Conservation (phyloP, 2,888 invertebrate species). For the Archaeoteleia sp. region DNA sequence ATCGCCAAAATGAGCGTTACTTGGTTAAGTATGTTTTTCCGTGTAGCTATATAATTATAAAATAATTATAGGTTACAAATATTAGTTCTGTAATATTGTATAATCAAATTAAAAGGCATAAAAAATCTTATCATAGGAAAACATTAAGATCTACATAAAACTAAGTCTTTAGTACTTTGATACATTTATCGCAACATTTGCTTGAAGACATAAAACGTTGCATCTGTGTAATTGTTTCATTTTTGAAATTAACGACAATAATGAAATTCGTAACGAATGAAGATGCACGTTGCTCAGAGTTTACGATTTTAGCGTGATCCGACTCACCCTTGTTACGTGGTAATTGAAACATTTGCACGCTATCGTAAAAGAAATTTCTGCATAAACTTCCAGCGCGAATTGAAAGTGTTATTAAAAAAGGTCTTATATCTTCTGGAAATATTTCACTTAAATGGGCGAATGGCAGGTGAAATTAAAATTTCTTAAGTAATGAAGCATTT, state of each 20-base stretch:
- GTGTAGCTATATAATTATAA: no score
- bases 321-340: slow-evolving; percentile 1
- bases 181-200: background rate
- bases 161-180: no score
- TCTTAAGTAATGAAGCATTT: no score
- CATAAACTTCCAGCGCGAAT: slow-evolving; percentile 10
- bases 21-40: no score
- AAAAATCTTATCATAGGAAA: no score
- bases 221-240: slow-evolving; percentile 4
- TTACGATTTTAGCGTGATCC: slow-evolving; percentile 17
- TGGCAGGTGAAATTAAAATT: no score
- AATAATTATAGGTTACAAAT: no score
- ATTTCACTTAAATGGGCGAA: no score
- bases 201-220: background rate
- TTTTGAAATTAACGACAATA: slow-evolving; percentile 3
- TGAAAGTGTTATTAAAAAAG: slow-evolving; percentile 11
- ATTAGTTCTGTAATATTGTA: no score
- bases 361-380: slow-evolving; percentile 10
- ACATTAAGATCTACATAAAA: no score
- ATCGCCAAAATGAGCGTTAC: no score
- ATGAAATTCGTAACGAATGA: slow-evolving; percentile 11
- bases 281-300: slow-evolving; percentile 1
- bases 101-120: no score
- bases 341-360: slow-evolving; percentile 15
- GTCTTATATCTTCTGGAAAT: slow-evolving; percentile 13